Conservation (phyloP, 2,113 vertebrate species). For the Pycnonotus jocosus region DNA sequence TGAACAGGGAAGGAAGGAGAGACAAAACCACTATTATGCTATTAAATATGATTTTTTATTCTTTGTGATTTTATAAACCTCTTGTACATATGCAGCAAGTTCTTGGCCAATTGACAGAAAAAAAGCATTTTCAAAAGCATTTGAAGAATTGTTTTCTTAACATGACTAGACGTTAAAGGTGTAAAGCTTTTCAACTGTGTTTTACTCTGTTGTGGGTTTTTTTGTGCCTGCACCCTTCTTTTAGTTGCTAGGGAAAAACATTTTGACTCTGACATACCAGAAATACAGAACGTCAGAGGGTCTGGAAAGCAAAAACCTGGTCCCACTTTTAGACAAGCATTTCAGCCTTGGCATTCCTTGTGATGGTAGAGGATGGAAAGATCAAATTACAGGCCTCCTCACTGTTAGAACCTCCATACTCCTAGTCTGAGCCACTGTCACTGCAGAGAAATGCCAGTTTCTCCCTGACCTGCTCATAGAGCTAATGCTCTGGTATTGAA, state of each 20-base stretch:
- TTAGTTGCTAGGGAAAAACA: neutral
- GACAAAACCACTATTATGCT: neutral
- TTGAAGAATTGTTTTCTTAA: neutral
- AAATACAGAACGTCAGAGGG: neutral
- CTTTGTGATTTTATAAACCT: neutral
- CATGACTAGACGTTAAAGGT: neutral
- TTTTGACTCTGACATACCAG: neutral
- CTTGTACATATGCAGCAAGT: neutral
- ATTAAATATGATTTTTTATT: neutral
- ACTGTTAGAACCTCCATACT: neutral
- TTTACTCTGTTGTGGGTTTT: neutral
- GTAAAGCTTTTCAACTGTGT: neutral
- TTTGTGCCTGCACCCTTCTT: neutral
- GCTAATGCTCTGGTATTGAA: neutral
- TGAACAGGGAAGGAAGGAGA: neutral
- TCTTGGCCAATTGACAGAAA: neutral
- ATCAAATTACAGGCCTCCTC: neutral
- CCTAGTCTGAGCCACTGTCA: neutral
- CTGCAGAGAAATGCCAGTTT: neutral
- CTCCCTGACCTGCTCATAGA: neutral
- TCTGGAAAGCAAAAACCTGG: constrained; percentile 2
- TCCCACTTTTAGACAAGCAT: neutral
- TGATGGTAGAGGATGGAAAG: neutral
- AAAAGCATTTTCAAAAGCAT: neutral
- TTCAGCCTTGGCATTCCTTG: neutral